These are phyloP conservation scores for Orussus abietinus DNA, from an alignment of 1,140 invertebrate species.

Conservation along the genomic window DNA sequence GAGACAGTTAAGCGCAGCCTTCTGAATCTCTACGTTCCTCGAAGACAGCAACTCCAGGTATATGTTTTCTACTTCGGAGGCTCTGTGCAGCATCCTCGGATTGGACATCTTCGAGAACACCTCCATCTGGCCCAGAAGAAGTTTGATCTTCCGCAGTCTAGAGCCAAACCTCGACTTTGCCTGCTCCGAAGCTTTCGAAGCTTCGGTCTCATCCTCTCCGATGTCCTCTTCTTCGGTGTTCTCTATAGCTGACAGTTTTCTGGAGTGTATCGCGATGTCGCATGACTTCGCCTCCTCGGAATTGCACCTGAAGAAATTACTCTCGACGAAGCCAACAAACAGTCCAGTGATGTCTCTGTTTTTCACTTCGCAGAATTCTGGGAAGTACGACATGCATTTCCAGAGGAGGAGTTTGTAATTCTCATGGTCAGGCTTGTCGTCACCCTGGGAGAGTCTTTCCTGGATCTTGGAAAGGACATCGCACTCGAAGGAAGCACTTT, in stretches of 20 bases:
- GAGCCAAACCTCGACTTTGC: slow-evolving; percentile 12
- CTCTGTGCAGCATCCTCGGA: slow-evolving; percentile 72
- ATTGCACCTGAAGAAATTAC: slow-evolving; percentile 51
- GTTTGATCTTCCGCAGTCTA: slow-evolving; percentile 53
- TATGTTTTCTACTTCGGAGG: slow-evolving; percentile 69
- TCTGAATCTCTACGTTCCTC: slow-evolving; percentile 75
- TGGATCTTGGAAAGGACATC: slow-evolving; percentile 29
- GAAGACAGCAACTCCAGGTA: slow-evolving; percentile 77
- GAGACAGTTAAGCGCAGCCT: slow-evolving; percentile 78
- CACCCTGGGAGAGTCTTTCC: slow-evolving; percentile 31
- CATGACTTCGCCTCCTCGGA: slow-evolving; percentile 49
- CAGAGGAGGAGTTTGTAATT: slow-evolving; percentile 79
- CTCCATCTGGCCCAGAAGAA: slow-evolving; percentile 68
- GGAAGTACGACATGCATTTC: slow-evolving; percentile 71
- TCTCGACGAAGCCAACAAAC: slow-evolving; percentile 76
- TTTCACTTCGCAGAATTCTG: slow-evolving; percentile 70
- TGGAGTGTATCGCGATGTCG: slow-evolving; percentile 52
- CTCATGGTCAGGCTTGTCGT: slow-evolving; percentile 62
- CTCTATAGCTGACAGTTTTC: slow-evolving; percentile 12
- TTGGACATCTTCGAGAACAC: slow-evolving; percentile 78
- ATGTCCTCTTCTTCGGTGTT: slow-evolving; percentile 14
- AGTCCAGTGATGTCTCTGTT: slow-evolving; percentile 74
- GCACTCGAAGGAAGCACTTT: slow-evolving; percentile 25
- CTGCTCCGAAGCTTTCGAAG: slow-evolving; percentile 18
- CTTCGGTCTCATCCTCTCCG: slow-evolving; percentile 16